These are phyloP conservation scores for Tinamus major DNA, from an alignment of 2,797 vertebrate genomes.

Conservation along the genomic window DNA sequence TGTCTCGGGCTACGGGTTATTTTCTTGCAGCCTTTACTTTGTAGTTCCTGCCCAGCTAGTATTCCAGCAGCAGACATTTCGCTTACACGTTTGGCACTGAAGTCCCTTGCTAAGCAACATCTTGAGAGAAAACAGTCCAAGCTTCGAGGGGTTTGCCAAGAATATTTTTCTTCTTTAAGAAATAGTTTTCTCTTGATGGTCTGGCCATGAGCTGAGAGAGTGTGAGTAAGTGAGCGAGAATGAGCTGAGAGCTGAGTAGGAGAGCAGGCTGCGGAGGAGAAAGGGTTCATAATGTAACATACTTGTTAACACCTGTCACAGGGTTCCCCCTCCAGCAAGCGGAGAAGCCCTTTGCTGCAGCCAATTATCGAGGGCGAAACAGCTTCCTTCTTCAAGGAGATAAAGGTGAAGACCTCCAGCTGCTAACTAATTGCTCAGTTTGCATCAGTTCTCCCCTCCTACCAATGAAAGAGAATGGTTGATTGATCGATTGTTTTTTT, in stretches of 20 bases:
- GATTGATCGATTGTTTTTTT: slow-evolving; percentile 37
- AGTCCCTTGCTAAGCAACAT: not conserved
- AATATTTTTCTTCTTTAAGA: not conserved
- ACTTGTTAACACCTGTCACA: slow-evolving; percentile 89
- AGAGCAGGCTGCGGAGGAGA: slow-evolving; percentile 43
- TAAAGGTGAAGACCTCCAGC: slow-evolving; percentile 92
- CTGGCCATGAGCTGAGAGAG: not conserved
- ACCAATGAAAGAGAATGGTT: slow-evolving; percentile 33
- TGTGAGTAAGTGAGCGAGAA: slow-evolving; percentile 45
- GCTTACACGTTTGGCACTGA: not conserved
- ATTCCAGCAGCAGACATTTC: not conserved
- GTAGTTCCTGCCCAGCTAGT: not conserved
- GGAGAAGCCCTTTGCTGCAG: slow-evolving; percentile 97
- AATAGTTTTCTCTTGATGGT: not conserved
- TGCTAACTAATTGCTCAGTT: slow-evolving; percentile 77
- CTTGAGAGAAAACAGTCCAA: not conserved
- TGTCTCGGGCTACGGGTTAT: not conserved
- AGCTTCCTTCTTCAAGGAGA: slow-evolving; percentile 98
- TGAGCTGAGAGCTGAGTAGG: slow-evolving; percentile 16
- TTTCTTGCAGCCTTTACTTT: slow-evolving; percentile 12
- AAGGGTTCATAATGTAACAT: slow-evolving; percentile 75
- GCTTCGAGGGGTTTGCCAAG: not conserved
- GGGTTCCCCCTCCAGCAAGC: slow-evolving; percentile 99
- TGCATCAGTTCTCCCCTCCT: slow-evolving; percentile 53
- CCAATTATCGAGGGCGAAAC: slow-evolving; percentile 99